Evolutionary conservation across 1,140 invertebrate genomes (phyloP).

Genomic region (Magallana angulata): DNA sequence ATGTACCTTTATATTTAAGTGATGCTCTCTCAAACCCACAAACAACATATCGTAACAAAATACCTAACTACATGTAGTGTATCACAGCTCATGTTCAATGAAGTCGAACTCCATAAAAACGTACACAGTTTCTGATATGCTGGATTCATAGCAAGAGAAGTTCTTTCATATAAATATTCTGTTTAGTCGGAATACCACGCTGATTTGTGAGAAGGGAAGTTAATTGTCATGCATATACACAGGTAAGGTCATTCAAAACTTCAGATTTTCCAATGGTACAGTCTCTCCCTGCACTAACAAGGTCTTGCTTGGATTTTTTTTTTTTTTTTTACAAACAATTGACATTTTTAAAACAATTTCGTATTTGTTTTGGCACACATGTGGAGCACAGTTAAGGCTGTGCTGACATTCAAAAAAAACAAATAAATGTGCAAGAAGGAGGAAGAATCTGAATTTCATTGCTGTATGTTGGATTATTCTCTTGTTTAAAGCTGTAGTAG

Average conservation of each 20-base stretch:
- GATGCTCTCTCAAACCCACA: constrained; percentile 9
- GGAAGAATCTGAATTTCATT: not conserved
- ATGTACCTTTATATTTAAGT: not conserved
- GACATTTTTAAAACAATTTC: too few relatives aligned
- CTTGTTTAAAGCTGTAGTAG: too few relatives aligned
- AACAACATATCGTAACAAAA: not conserved
- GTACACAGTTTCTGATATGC: not conserved
- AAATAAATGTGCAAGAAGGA: not conserved
- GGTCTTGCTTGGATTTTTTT: too few relatives aligned
- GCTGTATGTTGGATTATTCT: not conserved
- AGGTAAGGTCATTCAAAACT: too few relatives aligned
- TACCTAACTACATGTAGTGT: not conserved
- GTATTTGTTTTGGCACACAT: too few relatives aligned
- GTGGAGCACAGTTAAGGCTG: not conserved
- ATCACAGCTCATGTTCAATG: not conserved
- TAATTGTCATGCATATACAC: too few relatives aligned
- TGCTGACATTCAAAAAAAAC: not conserved
- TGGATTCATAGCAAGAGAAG: not conserved
- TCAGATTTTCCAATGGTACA: too few relatives aligned
- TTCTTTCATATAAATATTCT: not conserved
- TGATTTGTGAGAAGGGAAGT: not conserved
- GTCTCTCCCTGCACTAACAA: too few relatives aligned
- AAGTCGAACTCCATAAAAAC: not conserved
- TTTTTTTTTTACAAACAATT: too few relatives aligned
- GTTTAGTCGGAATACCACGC: not conserved